These are phyloP conservation scores for Habroteleia sp. DNA, from an alignment of 2,888 invertebrate species.

Conservation along the genomic window DNA sequence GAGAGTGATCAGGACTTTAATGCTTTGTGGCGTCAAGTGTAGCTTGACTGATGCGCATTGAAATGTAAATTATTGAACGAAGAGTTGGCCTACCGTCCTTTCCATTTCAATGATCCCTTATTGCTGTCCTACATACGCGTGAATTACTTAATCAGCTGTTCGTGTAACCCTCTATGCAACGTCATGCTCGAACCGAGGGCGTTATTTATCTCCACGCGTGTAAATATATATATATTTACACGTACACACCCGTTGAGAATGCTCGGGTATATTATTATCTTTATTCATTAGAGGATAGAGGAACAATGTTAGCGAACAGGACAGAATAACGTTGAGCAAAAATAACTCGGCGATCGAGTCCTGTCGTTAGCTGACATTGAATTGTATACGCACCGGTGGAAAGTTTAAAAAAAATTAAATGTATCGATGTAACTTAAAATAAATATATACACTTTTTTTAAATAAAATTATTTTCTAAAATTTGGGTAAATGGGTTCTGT, in stretches of 20 bases:
- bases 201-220: slow-evolving; percentile 48
- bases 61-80: slow-evolving; percentile 64
- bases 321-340: slow-evolving; percentile 23
- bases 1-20: slow-evolving; percentile 42
- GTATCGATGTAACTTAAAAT: too few species aligned
- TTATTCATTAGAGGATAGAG: slow-evolving; percentile 39
- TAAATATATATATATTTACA: slow-evolving; percentile 33
- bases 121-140: slow-evolving; percentile 62
- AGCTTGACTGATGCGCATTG: slow-evolving; percentile 64
- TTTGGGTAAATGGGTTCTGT: too few species aligned
- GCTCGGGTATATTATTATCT: slow-evolving; percentile 41
- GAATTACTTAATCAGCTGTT: slow-evolving; percentile 65
- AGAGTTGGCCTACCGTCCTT: slow-evolving; percentile 62
- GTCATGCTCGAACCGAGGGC: slow-evolving; percentile 47
- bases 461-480: too few species aligned
- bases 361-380: slow-evolving; percentile 34
- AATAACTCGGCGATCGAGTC: slow-evolving; percentile 29
- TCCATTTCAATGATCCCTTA: slow-evolving; percentile 64
- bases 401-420: too few species aligned
- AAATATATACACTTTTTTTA: too few species aligned
- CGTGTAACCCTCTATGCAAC: slow-evolving; percentile 58
- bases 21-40: slow-evolving; percentile 58
- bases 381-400: not conserved
- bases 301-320: slow-evolving; percentile 52
- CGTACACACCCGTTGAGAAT: slow-evolving; percentile 19